Evolutionary conservation across 2,113 vertebrate genomes (phyloP).

Genomic region (Cisticola juncidis): DNA sequence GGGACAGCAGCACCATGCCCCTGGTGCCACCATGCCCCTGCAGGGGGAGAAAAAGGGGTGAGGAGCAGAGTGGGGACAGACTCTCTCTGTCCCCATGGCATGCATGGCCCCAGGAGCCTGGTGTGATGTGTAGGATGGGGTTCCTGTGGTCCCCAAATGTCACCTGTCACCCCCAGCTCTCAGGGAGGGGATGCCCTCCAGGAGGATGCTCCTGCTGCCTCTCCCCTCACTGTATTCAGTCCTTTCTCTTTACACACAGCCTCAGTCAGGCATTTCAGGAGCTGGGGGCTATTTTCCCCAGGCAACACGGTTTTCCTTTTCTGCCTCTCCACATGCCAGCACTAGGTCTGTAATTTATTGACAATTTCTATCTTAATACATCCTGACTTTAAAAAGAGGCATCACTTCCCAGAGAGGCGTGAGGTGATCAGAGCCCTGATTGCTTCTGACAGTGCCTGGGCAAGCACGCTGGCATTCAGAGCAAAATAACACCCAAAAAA

Average conservation of each 20-base stretch:
- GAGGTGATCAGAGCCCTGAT: background rate
- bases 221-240: fast-evolving
- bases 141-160: fast-evolving
- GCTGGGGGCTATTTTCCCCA: background rate
- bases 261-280: background rate
- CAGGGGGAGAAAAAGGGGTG: background rate
- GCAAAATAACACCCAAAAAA: background rate
- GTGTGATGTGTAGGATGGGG: fast-evolving
- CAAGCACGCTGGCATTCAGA: background rate
- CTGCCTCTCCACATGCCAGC: background rate
- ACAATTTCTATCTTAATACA: conserved; percentile 9
- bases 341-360: background rate
- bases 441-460: background rate
- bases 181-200: fast-evolving
- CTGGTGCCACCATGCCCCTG: too few species aligned
- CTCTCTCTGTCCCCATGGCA: fast-evolving
- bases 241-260: background rate
- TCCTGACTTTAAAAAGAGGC: conserved; percentile 17
- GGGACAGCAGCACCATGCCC: background rate
- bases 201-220: background rate
- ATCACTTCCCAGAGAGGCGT: background rate
- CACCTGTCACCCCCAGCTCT: background rate
- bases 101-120: fast-evolving
- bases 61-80: background rate
- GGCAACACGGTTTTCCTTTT: background rate